Evolutionary conservation across 30 jellyfish, hydroid and myxozoan genomes (phyloP), one percentile per base, ranked within the genome.

Genomic region (Catostylus mosaicus): DNA sequence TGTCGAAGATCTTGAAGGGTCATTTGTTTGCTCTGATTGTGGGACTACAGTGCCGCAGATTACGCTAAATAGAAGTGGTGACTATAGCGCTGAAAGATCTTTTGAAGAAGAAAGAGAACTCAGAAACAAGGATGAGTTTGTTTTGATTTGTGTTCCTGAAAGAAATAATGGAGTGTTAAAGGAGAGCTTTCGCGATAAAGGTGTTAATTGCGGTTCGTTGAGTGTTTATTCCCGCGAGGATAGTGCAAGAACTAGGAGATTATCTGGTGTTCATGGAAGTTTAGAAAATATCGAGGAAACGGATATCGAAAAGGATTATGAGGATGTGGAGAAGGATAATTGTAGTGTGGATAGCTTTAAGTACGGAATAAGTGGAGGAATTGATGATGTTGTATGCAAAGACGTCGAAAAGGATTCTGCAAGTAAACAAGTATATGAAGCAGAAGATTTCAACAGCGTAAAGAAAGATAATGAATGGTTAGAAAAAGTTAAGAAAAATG

Each of bases 1-100:
- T 40, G 37, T 68, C 27, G 92, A 82, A 82, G 92, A 82, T n/a
- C 80, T 82, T 2, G 86, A 82, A 31, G 92, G 92, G 1, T 82
- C 92, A 8, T 82, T 82, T 31, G 69, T 82, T 37, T 82, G 92
- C 43, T 72, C 84, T 59, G 92, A 82, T 70, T 82, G 92, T 38
- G 92, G 92, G 16, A 32, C 84, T 0, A 74, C 84, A 12, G 59
- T 82, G 6, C 85, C 92, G 12, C 84, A 69, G 38, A 23, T 82
- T 0, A 14, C 80, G 0, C 12, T 52, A 16, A 50, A 82, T 72
- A 30, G 31, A 30, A 33, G 46, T 68, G 86, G 46, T 9, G 73
- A 82, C 3, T 19, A 30, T 24, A 40, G 59, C 57, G 20, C 23
- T 24, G 78, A 52, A 1, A 36, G 56, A 5, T 23, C 8, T 37